phyloP scores from a whole-genome alignment of 2,888 invertebrate species.

The Stramonita haemastoma region DNA sequence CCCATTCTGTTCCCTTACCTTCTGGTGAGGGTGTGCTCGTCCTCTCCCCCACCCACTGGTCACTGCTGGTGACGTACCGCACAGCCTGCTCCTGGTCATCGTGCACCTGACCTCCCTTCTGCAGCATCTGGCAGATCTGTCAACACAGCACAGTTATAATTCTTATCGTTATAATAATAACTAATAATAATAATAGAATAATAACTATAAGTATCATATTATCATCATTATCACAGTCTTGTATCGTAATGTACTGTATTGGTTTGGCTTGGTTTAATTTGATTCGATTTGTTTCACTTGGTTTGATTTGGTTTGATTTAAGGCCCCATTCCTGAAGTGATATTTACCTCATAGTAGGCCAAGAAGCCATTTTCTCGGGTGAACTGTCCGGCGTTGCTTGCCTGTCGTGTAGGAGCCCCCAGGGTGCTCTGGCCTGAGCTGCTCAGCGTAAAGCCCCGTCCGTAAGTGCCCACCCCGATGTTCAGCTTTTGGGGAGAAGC shows the following conservation, averaged over 20 bases:
- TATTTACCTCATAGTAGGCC: constrained; percentile 66
- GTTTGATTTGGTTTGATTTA: no score
- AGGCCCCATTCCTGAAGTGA: not conserved
- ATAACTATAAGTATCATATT: no score
- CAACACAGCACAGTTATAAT: not conserved
- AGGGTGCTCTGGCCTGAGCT: constrained; percentile 76
- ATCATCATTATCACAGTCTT: no score
- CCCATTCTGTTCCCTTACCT: constrained; percentile 34
- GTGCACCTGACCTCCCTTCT: constrained; percentile 34
- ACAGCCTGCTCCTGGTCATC: constrained; percentile 49
- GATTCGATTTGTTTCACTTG: no score
- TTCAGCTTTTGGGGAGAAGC: constrained; percentile 91
- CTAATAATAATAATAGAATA: no score
- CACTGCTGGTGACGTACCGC: constrained; percentile 35
- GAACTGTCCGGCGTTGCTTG: constrained; percentile 60
- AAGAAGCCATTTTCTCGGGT: constrained; percentile 68
- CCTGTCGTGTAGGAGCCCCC: constrained; percentile 59
- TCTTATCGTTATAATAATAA: no score
- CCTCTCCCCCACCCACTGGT: constrained; percentile 50
- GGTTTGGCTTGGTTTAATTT: no score
- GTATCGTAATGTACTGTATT: no score
- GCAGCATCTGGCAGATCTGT: constrained; percentile 50
- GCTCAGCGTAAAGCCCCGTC: constrained; percentile 91
- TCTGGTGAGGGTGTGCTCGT: constrained; percentile 43
- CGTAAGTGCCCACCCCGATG: constrained; percentile 96